Conservation (phyloP, 92 coral and sea anemone genomes). For the Meandrina meandrites region DNA sequence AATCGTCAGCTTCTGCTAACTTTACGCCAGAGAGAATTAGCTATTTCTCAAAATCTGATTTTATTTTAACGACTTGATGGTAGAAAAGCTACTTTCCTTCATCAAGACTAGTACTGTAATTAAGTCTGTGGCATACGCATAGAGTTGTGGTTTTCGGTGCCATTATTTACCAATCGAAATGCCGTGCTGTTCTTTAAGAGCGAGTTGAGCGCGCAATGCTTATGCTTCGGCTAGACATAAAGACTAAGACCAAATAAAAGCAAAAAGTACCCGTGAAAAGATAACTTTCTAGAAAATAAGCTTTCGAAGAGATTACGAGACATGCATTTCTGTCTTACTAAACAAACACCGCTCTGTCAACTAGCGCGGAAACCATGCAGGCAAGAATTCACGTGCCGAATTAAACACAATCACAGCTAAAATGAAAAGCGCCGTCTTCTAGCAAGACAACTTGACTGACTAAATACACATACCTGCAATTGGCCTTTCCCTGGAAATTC, state of each 20-base stretch:
- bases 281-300: constrained; percentile 16
- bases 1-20: not conserved
- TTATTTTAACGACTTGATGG: not conserved
- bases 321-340: constrained; percentile 48
- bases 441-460: constrained; percentile 8
- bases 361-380: constrained; percentile 41
- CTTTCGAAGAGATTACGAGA: constrained; percentile 50
- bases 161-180: constrained; percentile 9
- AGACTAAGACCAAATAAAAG: constrained; percentile 7
- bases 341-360: constrained; percentile 63
- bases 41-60: not conserved
- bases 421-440: constrained; percentile 17
- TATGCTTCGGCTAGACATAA: not conserved
- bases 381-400: constrained; percentile 57
- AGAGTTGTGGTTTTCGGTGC: constrained; percentile 21
- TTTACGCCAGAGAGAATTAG: not conserved
- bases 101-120: not conserved
- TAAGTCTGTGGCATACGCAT: constrained; percentile 9
- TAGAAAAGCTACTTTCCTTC: not conserved
- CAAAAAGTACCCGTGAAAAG: not conserved
- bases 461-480: constrained; percentile 78
- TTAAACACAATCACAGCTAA: constrained; percentile 8
- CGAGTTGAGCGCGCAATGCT: constrained; percentile 8
- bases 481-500: constrained; percentile 40
- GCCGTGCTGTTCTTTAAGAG: constrained; percentile 11